A percentile compares a stretch with the other conserved stretches of the same genome.
Evolutionary conservation across 2,797 vertebrate genomes (phyloP).

Genomic region (Champsocephalus esox): DNA sequence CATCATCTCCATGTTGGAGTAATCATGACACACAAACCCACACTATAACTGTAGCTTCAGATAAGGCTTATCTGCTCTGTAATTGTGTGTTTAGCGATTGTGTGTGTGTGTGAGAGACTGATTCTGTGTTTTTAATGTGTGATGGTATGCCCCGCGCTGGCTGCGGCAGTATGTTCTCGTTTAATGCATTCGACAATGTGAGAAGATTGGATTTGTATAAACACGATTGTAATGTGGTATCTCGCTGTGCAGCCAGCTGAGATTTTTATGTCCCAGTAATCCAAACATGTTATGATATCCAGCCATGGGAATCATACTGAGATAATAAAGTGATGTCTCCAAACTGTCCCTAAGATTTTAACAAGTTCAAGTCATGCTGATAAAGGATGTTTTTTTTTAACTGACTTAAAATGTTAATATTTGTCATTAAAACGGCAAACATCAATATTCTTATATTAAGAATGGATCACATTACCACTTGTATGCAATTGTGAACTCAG

Average conservation of each 20-base stretch:
- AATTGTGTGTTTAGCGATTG: conserved; percentile 38
- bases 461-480: background rate
- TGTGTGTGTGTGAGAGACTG: conserved; percentile 2
- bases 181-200: conserved; percentile 26
- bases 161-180: background rate
- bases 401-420: background rate
- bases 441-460: background rate
- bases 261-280: conserved; percentile 59
- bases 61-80: conserved; percentile 27
- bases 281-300: conserved; percentile 47
- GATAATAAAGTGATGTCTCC: background rate
- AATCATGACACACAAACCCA: conserved; percentile 30
- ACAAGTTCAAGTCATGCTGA: background rate
- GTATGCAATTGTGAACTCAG: background rate
- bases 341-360: background rate
- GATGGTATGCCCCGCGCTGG: conserved; percentile 8
- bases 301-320: background rate
- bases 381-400: background rate
- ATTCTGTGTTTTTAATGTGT: conserved; percentile 5
- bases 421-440: background rate
- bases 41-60: background rate
- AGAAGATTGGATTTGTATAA: conserved; percentile 52
- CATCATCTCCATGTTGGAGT: conserved; percentile 44
- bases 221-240: conserved; percentile 36
- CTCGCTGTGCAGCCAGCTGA: conserved; percentile 45